These are phyloP conservation scores for Drosophila yooni DNA, from an alignment of 2,888 invertebrate genomes.

Conservation along the genomic window DNA sequence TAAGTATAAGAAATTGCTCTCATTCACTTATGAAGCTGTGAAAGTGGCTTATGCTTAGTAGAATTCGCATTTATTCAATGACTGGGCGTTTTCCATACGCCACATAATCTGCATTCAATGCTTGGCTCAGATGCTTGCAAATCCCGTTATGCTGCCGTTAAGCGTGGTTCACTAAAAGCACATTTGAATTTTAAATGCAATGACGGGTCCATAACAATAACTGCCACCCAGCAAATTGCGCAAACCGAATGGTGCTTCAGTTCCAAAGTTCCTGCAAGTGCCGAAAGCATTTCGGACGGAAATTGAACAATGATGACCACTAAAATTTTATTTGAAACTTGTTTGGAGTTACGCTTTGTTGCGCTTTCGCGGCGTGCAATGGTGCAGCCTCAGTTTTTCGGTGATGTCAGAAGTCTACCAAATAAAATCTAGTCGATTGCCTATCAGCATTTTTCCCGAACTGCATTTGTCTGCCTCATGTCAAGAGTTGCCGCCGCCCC, in stretches of 20 bases:
- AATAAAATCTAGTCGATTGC: constrained; percentile 74
- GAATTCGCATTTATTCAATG: background rate
- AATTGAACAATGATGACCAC: constrained; percentile 56
- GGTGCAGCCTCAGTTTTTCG: constrained; percentile 15
- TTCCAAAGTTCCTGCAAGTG: constrained; percentile 1
- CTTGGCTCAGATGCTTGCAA: constrained; percentile 2
- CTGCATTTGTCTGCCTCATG: constrained; percentile 71
- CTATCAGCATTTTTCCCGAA: constrained; percentile 70
- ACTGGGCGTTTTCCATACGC: background rate
- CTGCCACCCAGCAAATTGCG: constrained; percentile 6
- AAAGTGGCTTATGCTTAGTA: background rate
- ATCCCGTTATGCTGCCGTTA: constrained; percentile 45
- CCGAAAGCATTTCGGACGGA: constrained; percentile 18
- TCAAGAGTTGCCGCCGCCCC: constrained; percentile 34
- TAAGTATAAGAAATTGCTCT: background rate
- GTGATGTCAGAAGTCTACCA: constrained; percentile 34
- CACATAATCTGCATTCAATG: background rate
- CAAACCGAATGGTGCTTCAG: background rate
- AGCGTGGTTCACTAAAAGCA: constrained; percentile 64
- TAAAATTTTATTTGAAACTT: constrained; percentile 63
- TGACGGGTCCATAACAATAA: constrained; percentile 55
- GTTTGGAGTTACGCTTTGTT: constrained; percentile 33
- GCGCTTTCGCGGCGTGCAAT: constrained; percentile 3
- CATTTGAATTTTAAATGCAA: constrained; percentile 71
- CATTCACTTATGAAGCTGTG: background rate